These are phyloP conservation scores for Teleiodes luculella DNA, from an alignment of 2,888 invertebrate species.

Conservation along the genomic window DNA sequence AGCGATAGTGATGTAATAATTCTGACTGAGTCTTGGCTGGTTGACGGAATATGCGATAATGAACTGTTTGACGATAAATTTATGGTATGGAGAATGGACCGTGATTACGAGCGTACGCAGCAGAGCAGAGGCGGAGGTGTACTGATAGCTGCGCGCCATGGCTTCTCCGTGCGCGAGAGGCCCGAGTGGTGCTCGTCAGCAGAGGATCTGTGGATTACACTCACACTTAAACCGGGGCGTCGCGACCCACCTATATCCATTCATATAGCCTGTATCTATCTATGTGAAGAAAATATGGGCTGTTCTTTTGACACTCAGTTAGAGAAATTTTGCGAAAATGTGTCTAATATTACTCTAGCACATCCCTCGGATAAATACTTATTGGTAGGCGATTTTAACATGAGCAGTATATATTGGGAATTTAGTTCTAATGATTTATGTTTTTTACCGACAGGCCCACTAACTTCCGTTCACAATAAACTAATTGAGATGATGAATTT, in stretches of 20 bases:
- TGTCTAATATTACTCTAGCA: neutral
- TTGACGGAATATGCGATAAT: neutral
- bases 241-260: neutral
- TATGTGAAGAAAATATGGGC: neutral
- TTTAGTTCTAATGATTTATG: neutral
- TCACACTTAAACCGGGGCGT: neutral
- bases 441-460: neutral
- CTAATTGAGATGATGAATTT: neutral
- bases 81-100: no score
- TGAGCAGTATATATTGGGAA: neutral
- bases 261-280: neutral
- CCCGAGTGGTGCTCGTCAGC: neutral
- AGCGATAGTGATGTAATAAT: neutral
- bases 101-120: neutral
- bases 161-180: neutral
- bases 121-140: neutral
- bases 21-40: neutral
- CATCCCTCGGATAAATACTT: neutral
- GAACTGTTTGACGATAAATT: neutral
- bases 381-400: neutral
- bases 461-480: neutral
- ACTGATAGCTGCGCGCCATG: neutral
- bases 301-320: neutral
- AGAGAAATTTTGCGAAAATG: neutral
- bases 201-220: neutral